Base-by-base conservation (phyloP, 1,140 invertebrate genomes). In the Drosophila novamexicana region DNA sequence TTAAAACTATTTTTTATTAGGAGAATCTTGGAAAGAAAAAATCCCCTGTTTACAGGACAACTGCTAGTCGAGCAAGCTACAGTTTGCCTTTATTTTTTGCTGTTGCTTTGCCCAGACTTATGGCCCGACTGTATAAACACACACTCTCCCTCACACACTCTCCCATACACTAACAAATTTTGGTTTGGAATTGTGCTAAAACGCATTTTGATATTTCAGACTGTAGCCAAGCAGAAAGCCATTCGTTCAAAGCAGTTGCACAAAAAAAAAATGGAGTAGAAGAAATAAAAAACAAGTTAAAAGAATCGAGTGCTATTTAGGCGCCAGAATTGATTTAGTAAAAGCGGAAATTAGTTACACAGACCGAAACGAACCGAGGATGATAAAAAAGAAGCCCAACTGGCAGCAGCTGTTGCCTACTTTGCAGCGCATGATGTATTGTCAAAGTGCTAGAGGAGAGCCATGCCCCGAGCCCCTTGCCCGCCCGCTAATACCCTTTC, bases 281-380 rank as follows among this genome's bases (percentile, higher is more conserved):
- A 36, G 22, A 59, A 18, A 59, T 45, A 34, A 36, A 9, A 37
- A 14, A 7, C 6, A 3, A 42, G 0, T 10, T 12, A 42, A n/a
- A 42, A 37, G 29, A 7, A 45, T 34, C 57, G 42, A 47, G 12
- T 59, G 57, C 56, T 88, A 83, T 82, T 88, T 71, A 88, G 83
- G 76, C 62, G 71, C 67, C 68, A 67, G 84, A 75, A 88, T 88
- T 88, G 84, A 88, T 88, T 88, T 88, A 88, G 77, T 84, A 70
- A 89, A 88, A 84, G 67, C 80, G 84, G 84, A 88, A 88, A 88
- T 88, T 89, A 89, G 84, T 88, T 80, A 88, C 73, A 74, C 79
- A 88, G 63, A 50, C 42, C 44, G 65, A 79, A 53, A 29, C 39
- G 57, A 76, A 69, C 59, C 61, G 22, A 37, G 18, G 18, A 1